Conservation (phyloP, 2,888 invertebrate genomes). For the Endotricha flammealis region DNA sequence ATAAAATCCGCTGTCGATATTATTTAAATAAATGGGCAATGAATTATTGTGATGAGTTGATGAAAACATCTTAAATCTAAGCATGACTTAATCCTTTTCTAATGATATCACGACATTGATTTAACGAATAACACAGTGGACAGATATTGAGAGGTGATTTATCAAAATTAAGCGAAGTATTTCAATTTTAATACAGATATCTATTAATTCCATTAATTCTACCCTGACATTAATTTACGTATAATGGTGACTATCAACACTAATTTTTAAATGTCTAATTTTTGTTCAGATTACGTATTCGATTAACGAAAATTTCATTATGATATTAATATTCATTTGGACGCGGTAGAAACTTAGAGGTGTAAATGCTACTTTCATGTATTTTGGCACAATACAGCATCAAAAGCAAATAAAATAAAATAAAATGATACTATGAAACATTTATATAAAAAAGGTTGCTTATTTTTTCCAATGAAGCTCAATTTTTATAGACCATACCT, state of each 20-base stretch:
- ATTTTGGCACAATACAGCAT: conserved; percentile 73
- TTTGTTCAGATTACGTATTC: conserved; percentile 67
- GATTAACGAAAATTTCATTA: conserved; percentile 36
- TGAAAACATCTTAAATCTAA: conserved; percentile 36
- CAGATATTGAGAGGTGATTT: conserved; percentile 65
- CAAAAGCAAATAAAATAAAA: conserved; percentile 41
- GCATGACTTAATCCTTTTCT: conserved; percentile 42
- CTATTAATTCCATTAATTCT: conserved; percentile 66
- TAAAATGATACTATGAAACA: conserved; percentile 10
- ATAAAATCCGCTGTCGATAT: no score
- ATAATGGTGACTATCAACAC: conserved; percentile 84
- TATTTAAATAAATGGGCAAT: conserved; percentile 16
- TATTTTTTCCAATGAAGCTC: conserved; percentile 25
- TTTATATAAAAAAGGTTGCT: conserved; percentile 17
- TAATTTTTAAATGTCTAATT: conserved; percentile 61
- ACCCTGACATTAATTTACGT: conserved; percentile 95
- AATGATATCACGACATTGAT: conserved; percentile 61
- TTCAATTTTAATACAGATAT: conserved; percentile 59
- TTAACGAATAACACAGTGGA: conserved; percentile 60
- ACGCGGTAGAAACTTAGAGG: conserved; percentile 30
- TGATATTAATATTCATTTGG: conserved; percentile 27
- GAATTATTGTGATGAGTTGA: conserved; percentile 10
- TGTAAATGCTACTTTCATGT: conserved; percentile 40
- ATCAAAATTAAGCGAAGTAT: conserved; percentile 64
- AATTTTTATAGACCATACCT: conserved; percentile 22